Evolutionary conservation across 2,888 invertebrate genomes (phyloP), one percentile per base, ranked within the genome.

Genomic region (Eilema griseolum): DNA sequence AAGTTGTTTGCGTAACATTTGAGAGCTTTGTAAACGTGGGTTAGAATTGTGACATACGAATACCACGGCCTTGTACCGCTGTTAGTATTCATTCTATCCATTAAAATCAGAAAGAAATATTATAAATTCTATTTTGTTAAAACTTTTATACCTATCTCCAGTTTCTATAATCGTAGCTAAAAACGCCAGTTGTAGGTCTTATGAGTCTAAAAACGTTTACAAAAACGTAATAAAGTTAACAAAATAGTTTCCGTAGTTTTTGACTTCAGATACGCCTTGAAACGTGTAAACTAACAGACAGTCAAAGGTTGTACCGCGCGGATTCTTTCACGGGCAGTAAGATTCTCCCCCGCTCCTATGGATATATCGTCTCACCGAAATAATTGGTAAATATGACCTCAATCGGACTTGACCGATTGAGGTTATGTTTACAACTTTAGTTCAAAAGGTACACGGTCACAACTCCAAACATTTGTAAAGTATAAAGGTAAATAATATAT

Each of bases 1-100:
- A 84, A 57, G 41, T 62, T 41, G 24, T 77, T 89, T 91, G 84
- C 86, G 87, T 80, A 88, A 87, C 87, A 76, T 76, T 80, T 77
- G 80, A 78, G 81, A 82, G 81, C 76, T 83, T 79, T 81, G 79
- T 77, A 78, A 83, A 83, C 83, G 84, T 84, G 81, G 84, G 84
- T 74, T 83, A 82, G 78, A 78, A 87, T 90, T 90, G 88, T 87
- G 89, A 86, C 88, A 90, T 79, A 73, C 82, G 80, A 82, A 83
- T 83, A 83, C 78, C 80, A 81, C 80, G 83, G 83, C 89, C 89
- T 89, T 88, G 88, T 77, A 69, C 46, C 62, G 71, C 64, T 70
- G 72, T 64, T 69, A 28, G 61, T 64, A 61, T 72, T 74, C 78
- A 71, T 74, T 71, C 69, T 71, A 74, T 71, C 61, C 62, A 66